Percentiles rank a stretch among this genome's conserved stretches.
Evolutionary conservation across 2,797 vertebrate species (phyloP).

Genomic region (Hydrocynus forskahlii): DNA sequence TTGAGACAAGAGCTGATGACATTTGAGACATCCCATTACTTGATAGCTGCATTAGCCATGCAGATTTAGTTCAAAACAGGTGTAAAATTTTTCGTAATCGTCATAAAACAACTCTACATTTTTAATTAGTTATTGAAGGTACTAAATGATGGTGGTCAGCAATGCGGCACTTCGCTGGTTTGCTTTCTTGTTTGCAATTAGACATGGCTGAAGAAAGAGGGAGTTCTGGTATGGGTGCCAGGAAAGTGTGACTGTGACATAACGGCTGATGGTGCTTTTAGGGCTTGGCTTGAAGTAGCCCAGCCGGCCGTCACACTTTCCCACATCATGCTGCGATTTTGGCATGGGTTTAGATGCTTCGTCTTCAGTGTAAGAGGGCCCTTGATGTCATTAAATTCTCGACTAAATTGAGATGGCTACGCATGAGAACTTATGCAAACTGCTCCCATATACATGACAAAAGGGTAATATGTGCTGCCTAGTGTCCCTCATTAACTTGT

Average conservation of each 20-base stretch:
- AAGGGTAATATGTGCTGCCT: neutral
- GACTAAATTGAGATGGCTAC: neutral
- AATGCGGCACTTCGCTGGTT: neutral
- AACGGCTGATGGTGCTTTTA: constrained; percentile 10
- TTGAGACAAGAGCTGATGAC: too few species aligned
- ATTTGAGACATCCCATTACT: too few species aligned
- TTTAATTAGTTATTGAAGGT: too few species aligned
- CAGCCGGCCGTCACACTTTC: constrained; percentile 2
- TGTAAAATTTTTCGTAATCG: too few species aligned
- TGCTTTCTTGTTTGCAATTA: neutral
- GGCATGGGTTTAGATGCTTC: neutral
- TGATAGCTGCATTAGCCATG: too few species aligned
- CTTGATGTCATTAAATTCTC: neutral
- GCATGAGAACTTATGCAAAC: neutral
- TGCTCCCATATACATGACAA: neutral
- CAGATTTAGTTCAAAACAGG: too few species aligned
- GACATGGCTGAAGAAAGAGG: constrained; percentile 2
- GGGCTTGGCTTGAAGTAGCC: neutral
- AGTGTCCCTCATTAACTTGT: neutral
- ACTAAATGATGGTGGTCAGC: neutral
- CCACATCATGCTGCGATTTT: neutral
- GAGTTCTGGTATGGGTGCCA: constrained; percentile 5
- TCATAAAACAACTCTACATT: neutral
- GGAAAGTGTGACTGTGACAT: constrained; percentile 48
- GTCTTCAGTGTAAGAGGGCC: neutral